Evolutionary conservation across 2,113 vertebrate species (phyloP).

Genomic region (Pampusana beccarii): DNA sequence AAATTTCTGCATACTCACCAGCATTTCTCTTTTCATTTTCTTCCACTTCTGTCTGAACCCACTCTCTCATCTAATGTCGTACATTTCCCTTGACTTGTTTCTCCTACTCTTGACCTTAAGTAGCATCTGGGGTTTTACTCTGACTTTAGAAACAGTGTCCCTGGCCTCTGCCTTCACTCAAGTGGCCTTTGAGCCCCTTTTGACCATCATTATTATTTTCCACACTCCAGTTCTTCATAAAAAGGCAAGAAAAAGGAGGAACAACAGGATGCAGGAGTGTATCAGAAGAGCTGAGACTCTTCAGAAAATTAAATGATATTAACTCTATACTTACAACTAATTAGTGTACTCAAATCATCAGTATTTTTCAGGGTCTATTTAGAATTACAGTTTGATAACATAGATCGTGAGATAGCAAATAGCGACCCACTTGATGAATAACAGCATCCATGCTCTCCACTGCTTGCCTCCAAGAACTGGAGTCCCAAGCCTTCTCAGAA

Average conservation of each 20-base stretch:
- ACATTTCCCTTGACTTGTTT: background rate
- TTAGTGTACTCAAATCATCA: background rate
- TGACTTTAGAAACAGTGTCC: background rate
- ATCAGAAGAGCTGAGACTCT: background rate
- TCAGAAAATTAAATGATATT: conserved; percentile 22
- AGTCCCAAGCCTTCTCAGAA: background rate
- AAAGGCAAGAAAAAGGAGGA: background rate
- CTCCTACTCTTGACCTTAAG: background rate
- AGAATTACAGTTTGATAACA: conserved; percentile 4
- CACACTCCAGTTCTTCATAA: background rate
- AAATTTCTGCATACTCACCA: background rate
- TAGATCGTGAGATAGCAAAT: background rate
- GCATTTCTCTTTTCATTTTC: background rate
- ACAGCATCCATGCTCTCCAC: background rate
- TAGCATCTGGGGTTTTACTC: background rate
- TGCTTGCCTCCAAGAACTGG: background rate
- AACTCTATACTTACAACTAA: conserved; percentile 14
- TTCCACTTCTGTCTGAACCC: background rate
- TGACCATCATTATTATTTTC: background rate
- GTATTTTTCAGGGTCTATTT: background rate
- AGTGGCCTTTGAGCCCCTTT: background rate
- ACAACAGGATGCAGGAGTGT: background rate
- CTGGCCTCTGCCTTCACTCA: background rate
- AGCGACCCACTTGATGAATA: background rate
- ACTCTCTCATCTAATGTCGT: background rate